Base-by-base conservation (phyloP, 2,113 vertebrate genomes). In the Agapornis roseicollis region DNA sequence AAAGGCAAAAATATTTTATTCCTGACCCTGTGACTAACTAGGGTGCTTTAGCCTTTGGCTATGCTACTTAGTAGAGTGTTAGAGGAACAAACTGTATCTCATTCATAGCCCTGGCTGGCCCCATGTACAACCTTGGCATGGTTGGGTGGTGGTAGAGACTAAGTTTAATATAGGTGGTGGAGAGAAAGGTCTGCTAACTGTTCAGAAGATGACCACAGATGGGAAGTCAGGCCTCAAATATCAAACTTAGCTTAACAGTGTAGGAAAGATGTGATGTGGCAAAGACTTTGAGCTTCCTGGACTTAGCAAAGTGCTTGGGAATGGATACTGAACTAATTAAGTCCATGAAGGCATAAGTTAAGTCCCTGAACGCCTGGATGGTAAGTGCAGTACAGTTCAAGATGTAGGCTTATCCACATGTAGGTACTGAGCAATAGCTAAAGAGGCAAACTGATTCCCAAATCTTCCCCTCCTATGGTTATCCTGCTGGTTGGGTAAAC, bases 61-160 rank as follows among this genome's bases (percentile, higher is more conserved):
- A 0, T 63, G 41, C 39, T 10, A 7, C 31, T 69, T 63, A 1
- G 3, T 42, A 29, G 27, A 39, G 47, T 3, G 16, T 33, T 22
- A 13, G 13, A 39, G n/a, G 49, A 56, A 15, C 28, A 80, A 52
- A 17, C 28, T 50, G 5, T 12, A 10, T 23, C 12, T 7, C 4
- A 2, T 19, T 33, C 64, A 7, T 28, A 27, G 10, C n/a, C 42
- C 27, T 65, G 55, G 18, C 35, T 53, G 53, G 22, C 25, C 28
- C 9, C 27, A 24, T 4, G 0, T 50, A 10, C 27, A 50, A 1
- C 14, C 33, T 53, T 15, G 33, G 52, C 1, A 0, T 72, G 41
- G 33, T 6, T 65, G 41, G 61, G 37, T 39, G 63, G 7, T 39
- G 29, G 17, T 23, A n/a, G 28, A 17, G 15, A 63, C 42, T 11